Percentiles rank a stretch among this genome's conserved stretches.
These are phyloP conservation scores for Beris morrisii DNA, from an alignment of 2,888 invertebrate genomes.

Conservation along the genomic window DNA sequence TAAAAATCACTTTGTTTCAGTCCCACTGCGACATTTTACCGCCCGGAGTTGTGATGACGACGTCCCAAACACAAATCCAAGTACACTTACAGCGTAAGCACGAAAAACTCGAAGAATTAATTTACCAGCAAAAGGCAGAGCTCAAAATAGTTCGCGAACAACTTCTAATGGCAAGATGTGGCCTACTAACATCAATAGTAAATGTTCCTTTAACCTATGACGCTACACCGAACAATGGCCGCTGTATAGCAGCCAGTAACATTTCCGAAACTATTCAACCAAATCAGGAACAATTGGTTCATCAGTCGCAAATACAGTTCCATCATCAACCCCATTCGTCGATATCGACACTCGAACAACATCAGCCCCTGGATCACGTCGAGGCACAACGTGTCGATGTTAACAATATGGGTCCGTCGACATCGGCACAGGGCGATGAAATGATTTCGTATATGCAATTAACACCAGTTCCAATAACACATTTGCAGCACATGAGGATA, in stretches of 20 bases:
- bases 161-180: conserved; percentile 77
- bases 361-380: conserved; percentile 11
- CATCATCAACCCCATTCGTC: neutral
- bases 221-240: conserved; percentile 26
- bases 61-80: conserved; percentile 65
- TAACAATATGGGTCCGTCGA: conserved; percentile 37
- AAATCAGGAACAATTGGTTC: conserved; percentile 20
- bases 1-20: conserved; percentile 31
- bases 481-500: conserved; percentile 49
- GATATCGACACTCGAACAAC: neutral
- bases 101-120: conserved; percentile 81
- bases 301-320: conserved; percentile 1
- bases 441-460: conserved; percentile 54
- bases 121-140: conserved; percentile 84
- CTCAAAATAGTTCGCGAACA: conserved; percentile 84
- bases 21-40: conserved; percentile 47
- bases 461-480: conserved; percentile 46
- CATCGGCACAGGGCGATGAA: conserved; percentile 49
- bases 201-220: conserved; percentile 40
- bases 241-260: conserved; percentile 4
- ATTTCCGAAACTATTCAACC: neutral
- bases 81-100: conserved; percentile 80
- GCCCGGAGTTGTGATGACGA: conserved; percentile 59
- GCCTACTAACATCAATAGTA: conserved; percentile 60
- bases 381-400: conserved; percentile 37